Percentiles rank a stretch among this genome's conserved stretches.
Evolutionary conservation across 2,797 vertebrate species (phyloP).

Genomic region (Sebastes oblongus): DNA sequence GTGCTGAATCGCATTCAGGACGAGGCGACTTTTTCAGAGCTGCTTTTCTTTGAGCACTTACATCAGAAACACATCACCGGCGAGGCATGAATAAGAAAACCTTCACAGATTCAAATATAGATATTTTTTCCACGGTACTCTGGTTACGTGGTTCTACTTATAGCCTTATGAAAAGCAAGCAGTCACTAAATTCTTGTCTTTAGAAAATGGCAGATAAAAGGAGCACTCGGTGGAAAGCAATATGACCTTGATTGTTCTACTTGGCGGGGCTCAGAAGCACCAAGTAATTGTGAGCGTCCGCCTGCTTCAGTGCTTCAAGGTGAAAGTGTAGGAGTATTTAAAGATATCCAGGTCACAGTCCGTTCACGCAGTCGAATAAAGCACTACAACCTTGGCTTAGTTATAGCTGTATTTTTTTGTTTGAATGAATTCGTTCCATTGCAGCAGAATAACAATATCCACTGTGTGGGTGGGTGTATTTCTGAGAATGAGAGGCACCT

Average conservation of each 20-base stretch:
- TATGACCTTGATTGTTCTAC: constrained; percentile 46
- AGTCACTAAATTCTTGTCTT: constrained; percentile 28
- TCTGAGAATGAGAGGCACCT: constrained; percentile 2
- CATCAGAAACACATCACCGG: constrained; percentile 26
- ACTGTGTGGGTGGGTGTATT: constrained; percentile 12
- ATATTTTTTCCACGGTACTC: constrained; percentile 44
- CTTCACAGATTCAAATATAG: constrained; percentile 42
- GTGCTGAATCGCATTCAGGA: neutral
- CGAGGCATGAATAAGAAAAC: constrained; percentile 15
- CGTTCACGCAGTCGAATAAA: constrained; percentile 2
- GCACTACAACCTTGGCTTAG: constrained; percentile 13
- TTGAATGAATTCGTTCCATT: constrained; percentile 9
- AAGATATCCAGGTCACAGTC: constrained; percentile 11
- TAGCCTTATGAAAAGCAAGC: constrained; percentile 49
- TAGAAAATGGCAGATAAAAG: constrained; percentile 27
- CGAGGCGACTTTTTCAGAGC: neutral
- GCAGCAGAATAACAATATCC: neutral
- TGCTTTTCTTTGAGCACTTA: constrained; percentile 11
- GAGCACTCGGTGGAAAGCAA: neutral
- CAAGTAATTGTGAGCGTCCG: constrained; percentile 45
- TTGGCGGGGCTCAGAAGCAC: constrained; percentile 7
- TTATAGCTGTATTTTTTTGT: constrained; percentile 50
- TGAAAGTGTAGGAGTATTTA: constrained; percentile 48
- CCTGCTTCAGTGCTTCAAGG: constrained; percentile 32
- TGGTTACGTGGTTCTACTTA: constrained; percentile 52